Base-by-base conservation (phyloP, 2,113 vertebrate genomes). In the Ctenomys sociabilis region DNA sequence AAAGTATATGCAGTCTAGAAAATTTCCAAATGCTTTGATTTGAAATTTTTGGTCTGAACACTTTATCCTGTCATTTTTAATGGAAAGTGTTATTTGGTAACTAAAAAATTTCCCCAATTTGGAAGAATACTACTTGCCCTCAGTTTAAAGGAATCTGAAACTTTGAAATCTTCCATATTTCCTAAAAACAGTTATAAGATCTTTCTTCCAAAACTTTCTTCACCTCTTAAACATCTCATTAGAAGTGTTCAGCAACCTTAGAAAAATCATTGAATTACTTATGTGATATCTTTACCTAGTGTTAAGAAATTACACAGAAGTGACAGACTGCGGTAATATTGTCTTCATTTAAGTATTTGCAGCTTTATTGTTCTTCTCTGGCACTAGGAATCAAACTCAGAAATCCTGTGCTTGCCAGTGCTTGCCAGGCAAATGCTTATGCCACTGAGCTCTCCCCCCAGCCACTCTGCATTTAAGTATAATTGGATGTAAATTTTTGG, bases 201-300 rank as follows among this genome's bases (percentile, higher is more conserved):
- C 26, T 88, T 92, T 68, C 91, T 86, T 77, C 35, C 84, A 96
- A 94, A 88, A 40, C 21, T 61, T n/a, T 57, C 88, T 81, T 97
- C 35, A 88, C 59, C 64, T 96, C 90, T 85, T 82, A 90, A 95
- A 63, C 95, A 73, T 66, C 88, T 89, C 91, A 4, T 35, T 88
- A 93, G 49, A 64, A 86, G 43, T 92, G 6, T 90, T 75, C n/a
- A 70, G 96, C 89, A 92, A 87, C 54, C 61, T 73, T 70, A 78
- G 54, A 84, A 84, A 91, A 24, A 94, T 66, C 3, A 19, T 81
- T 91, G 89, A 90, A 80, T 92, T 97, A 93, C 91, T 97, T 97
- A 95, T 92, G 37, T 88, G 91, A 89, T 85, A 90, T 64, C 80
- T 87, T 86, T 64, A 91, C n/a, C 7, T 92, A n/a, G 54, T 57